Conservation (phyloP, 2,888 invertebrate genomes). For the Callyntrura guangdongensis region DNA sequence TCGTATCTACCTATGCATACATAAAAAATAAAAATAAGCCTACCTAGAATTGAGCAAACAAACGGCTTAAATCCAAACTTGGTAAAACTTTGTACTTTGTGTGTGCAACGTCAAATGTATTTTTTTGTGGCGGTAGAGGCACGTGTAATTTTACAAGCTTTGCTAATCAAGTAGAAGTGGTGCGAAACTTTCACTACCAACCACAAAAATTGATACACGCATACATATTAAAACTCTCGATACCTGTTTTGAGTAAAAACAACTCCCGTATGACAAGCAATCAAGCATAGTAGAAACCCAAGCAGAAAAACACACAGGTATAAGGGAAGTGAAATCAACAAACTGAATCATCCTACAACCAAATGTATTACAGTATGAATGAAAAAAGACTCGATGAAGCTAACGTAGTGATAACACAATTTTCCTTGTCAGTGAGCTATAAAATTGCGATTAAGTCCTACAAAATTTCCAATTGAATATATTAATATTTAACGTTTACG, state of each 20-base stretch:
- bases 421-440: constrained; percentile 57
- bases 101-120: not conserved
- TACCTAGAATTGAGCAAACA: constrained; percentile 22
- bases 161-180: not conserved
- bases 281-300: not conserved
- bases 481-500: constrained; percentile 46
- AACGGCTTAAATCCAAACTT: constrained; percentile 26
- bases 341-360: not conserved
- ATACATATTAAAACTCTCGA: too few species aligned
- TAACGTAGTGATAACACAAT: constrained; percentile 27
- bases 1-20: not conserved
- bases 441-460: constrained; percentile 59
- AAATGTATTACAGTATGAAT: not conserved
- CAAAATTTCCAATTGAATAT: constrained; percentile 35
- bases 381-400: not conserved
- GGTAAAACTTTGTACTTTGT: not conserved
- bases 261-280: not conserved
- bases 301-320: not conserved
- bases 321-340: not conserved
- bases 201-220: not conserved
- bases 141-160: constrained; percentile 24
- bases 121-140: constrained; percentile 25
- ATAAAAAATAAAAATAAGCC: not conserved
- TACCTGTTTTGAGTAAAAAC: not conserved
- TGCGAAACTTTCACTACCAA: not conserved